Percentiles rank a stretch among this genome's conserved stretches.
phyloP scores from a whole-genome alignment of 2,797 vertebrate species.

The Myotis myotis region DNA sequence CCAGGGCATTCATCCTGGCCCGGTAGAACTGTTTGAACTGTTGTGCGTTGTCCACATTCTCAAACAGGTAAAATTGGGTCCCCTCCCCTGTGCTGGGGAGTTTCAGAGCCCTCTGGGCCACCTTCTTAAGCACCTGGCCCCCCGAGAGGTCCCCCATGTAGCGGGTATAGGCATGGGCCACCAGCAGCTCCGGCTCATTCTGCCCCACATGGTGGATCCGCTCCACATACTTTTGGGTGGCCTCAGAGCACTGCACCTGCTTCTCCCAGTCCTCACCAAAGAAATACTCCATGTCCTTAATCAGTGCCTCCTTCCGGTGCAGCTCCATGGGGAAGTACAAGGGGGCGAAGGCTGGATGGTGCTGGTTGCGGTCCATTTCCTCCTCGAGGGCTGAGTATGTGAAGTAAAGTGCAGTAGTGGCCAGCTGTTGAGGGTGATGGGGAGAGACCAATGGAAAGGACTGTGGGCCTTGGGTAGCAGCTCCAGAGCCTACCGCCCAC shows the following conservation, averaged over 20 bases:
- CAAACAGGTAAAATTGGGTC: constrained; percentile 93
- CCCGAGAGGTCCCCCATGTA: constrained; percentile 99
- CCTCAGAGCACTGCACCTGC: constrained; percentile 88
- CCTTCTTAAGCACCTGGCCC: constrained; percentile 96
- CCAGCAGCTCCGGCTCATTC: constrained; percentile 91
- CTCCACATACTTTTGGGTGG: constrained; percentile 90
- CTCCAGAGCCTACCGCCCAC: not conserved
- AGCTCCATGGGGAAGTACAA: constrained; percentile 96
- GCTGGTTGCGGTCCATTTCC: constrained; percentile 94
- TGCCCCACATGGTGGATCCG: constrained; percentile 92
- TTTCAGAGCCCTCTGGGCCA: constrained; percentile 95
- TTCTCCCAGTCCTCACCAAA: constrained; percentile 92
- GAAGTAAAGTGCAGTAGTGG: constrained; percentile 93
- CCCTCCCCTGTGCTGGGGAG: constrained; percentile 94
- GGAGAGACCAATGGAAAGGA: not conserved
- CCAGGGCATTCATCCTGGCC: constrained; percentile 95
- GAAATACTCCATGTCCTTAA: constrained; percentile 92
- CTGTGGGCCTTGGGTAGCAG: not conserved
- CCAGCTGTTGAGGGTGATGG: constrained; percentile 84
- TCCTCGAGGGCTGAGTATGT: constrained; percentile 96
- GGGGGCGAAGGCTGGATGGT: constrained; percentile 91
- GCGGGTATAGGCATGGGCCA: constrained; percentile 96
- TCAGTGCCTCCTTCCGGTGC: constrained; percentile 90
- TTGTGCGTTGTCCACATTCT: constrained; percentile 91
- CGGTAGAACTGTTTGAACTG: constrained; percentile 97